These are phyloP conservation scores for Percopsis omiscomaycus DNA, from an alignment of 2,797 vertebrate genomes.

Conservation along the genomic window DNA sequence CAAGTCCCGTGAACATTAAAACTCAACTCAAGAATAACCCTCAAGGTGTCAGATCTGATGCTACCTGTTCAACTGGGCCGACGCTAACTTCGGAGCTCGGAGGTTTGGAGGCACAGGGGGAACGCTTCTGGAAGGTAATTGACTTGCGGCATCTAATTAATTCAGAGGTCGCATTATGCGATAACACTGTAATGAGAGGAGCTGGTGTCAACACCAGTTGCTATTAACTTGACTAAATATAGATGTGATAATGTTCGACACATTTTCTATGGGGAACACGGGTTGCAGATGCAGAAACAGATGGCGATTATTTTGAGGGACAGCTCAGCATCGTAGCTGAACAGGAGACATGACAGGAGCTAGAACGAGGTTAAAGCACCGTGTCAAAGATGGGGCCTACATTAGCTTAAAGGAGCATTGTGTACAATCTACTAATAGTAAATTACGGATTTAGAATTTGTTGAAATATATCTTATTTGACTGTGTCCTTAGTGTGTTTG, in stretches of 20 bases:
- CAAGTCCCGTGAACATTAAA: not conserved
- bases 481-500: too few relatives aligned
- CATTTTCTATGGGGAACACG: slow-evolving; percentile 49
- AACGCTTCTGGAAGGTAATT: slow-evolving; percentile 64
- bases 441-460: too few relatives aligned
- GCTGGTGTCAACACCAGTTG: slow-evolving; percentile 59
- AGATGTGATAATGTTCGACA: slow-evolving; percentile 64
- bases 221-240: slow-evolving; percentile 67
- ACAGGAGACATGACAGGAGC: slow-evolving; percentile 19
- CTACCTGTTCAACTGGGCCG: not conserved
- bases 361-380: slow-evolving; percentile 7
- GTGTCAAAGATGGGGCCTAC: not conserved
- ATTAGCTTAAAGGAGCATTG: not conserved
- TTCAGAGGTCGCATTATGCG: slow-evolving; percentile 68
- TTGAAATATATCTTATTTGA: too few relatives aligned
- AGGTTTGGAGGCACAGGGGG: slow-evolving; percentile 25
- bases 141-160: slow-evolving; percentile 73
- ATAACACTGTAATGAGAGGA: slow-evolving; percentile 69
- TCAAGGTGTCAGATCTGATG: slow-evolving; percentile 20
- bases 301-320: slow-evolving; percentile 45
- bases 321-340: slow-evolving; percentile 23
- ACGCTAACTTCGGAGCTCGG: slow-evolving; percentile 16
- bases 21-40: slow-evolving; percentile 13
- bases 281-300: slow-evolving; percentile 59
- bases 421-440: too few relatives aligned